phyloP scores from a whole-genome alignment of 2,888 invertebrate species.

The Leptinotarsa peninsularis region DNA sequence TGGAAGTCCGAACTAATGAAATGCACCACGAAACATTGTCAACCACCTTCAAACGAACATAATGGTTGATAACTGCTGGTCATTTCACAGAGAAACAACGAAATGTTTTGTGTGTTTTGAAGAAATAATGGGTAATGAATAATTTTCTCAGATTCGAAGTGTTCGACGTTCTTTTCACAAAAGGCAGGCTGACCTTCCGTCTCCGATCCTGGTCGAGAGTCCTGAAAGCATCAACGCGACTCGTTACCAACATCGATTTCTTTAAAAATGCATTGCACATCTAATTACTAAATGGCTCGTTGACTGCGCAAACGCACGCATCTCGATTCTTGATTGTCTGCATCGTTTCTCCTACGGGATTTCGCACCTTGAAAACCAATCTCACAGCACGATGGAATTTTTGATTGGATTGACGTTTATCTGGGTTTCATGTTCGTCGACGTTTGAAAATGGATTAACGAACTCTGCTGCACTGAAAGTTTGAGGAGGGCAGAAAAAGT shows the following conservation, averaged over 20 bases:
- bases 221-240: constrained; percentile 37
- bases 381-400: constrained; percentile 27
- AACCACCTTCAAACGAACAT: too few species aligned
- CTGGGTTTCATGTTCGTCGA: constrained; percentile 25
- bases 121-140: too few species aligned
- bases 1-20: too few species aligned
- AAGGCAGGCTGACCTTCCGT: too few species aligned
- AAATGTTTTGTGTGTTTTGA: too few species aligned
- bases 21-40: too few species aligned
- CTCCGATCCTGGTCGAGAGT: background rate
- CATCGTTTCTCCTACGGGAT: constrained; percentile 26
- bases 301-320: constrained; percentile 32
- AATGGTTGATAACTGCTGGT: too few species aligned
- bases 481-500: background rate
- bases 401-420: constrained; percentile 28
- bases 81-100: too few species aligned
- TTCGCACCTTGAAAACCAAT: constrained; percentile 30
- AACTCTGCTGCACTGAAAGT: constrained; percentile 9
- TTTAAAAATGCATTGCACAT: constrained; percentile 65
- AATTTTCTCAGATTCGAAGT: too few species aligned
- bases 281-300: constrained; percentile 60
- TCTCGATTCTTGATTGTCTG: constrained; percentile 34
- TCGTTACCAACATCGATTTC: constrained; percentile 64
- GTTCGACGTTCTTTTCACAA: too few species aligned
- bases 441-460: constrained; percentile 11